Evolutionary conservation across 2,113 vertebrate species (phyloP).

Genomic region (Corydoras sp.): DNA sequence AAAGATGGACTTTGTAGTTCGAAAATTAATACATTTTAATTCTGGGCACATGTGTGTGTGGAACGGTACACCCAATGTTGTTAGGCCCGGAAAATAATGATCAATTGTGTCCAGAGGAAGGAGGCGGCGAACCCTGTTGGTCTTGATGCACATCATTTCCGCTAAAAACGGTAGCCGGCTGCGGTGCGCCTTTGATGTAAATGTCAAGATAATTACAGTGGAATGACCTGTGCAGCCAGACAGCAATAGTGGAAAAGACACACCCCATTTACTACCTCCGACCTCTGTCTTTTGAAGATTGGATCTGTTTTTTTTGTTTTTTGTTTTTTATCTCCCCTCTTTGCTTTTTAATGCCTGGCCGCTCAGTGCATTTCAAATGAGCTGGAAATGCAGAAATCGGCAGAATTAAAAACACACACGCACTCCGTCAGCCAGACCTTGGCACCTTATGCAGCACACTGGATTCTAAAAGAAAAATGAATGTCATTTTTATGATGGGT

Average conservation of each 20-base stretch:
- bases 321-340: too few species aligned
- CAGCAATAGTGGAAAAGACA: slow-evolving; percentile 16
- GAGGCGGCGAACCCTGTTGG: not conserved
- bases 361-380: slow-evolving; percentile 5
- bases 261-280: slow-evolving; percentile 23
- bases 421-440: not conserved
- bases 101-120: slow-evolving; percentile 1
- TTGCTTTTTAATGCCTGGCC: not conserved
- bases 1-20: too few species aligned
- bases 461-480: not conserved
- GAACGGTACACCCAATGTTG: not conserved
- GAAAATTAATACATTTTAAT: not conserved
- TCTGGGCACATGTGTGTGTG: not conserved
- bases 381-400: slow-evolving; percentile 8
- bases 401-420: slow-evolving; percentile 10
- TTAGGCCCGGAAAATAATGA: slow-evolving; percentile 14
- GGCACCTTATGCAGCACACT: not conserved
- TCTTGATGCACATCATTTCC: slow-evolving; percentile 17
- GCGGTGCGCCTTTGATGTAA: slow-evolving; percentile 38
- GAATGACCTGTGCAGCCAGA: slow-evolving; percentile 32
- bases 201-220: slow-evolving; percentile 46
- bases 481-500: not conserved
- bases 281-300: slow-evolving; percentile 27
- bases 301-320: slow-evolving; percentile 8
- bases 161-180: slow-evolving; percentile 23